Evolutionary conservation across 2,888 invertebrate species (phyloP).

Genomic region (Himalopsyche tibetana): DNA sequence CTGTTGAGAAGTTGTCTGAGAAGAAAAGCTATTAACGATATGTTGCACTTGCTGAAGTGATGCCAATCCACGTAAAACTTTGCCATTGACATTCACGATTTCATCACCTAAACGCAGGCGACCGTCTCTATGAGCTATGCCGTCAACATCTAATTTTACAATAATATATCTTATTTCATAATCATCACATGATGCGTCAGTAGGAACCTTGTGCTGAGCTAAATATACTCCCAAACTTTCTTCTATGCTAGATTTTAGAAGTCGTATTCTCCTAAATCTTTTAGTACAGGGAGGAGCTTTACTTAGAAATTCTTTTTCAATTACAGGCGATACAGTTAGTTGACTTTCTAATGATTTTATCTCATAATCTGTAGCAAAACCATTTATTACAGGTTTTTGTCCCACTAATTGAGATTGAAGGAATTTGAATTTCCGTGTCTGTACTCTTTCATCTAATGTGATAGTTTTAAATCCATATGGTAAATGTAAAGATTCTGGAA

Average conservation of each 20-base stretch:
- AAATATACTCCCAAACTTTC: slow-evolving; percentile 85
- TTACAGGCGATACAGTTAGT: slow-evolving; percentile 68
- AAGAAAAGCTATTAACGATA: slow-evolving; percentile 76
- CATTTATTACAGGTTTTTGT: slow-evolving; percentile 70
- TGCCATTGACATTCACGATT: slow-evolving; percentile 92
- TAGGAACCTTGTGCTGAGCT: slow-evolving; percentile 80
- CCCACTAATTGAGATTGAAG: slow-evolving; percentile 74
- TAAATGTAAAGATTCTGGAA: slow-evolving; percentile 68
- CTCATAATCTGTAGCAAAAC: slow-evolving; percentile 68
- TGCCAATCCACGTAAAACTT: slow-evolving; percentile 84
- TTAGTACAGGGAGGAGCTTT: slow-evolving; percentile 79
- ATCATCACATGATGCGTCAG: slow-evolving; percentile 75
- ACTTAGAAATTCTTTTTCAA: slow-evolving; percentile 74
- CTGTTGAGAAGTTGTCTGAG: slow-evolving; percentile 73
- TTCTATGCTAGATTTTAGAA: slow-evolving; percentile 81
- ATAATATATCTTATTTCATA: slow-evolving; percentile 80
- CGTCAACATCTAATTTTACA: slow-evolving; percentile 80
- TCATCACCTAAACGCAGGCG: slow-evolving; percentile 90
- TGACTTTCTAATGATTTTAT: slow-evolving; percentile 70
- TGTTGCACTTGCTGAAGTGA: slow-evolving; percentile 81
- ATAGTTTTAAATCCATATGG: slow-evolving; percentile 75
- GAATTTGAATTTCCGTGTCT: slow-evolving; percentile 76
- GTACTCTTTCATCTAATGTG: slow-evolving; percentile 75
- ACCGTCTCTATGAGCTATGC: slow-evolving; percentile 86
- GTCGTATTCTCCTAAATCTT: slow-evolving; percentile 80